Evolutionary conservation across 37 sponge, comb jelly and placozoan genomes (phyloP).

Genomic region (Theonella swinhoei): DNA sequence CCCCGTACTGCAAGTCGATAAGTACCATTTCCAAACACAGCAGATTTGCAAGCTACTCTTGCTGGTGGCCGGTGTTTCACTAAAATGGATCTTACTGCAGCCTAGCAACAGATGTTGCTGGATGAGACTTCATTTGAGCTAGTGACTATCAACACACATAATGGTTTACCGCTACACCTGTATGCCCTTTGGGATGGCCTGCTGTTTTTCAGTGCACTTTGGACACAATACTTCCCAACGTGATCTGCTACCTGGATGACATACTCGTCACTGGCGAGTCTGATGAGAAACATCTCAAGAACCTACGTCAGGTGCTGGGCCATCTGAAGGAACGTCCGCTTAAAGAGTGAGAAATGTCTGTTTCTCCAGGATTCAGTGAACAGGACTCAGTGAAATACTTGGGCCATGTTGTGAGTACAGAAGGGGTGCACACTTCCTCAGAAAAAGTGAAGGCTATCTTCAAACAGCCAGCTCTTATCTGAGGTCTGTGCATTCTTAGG

Average conservation of each 20-base stretch:
- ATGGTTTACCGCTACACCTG: neutral
- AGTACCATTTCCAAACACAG: conserved; percentile 33
- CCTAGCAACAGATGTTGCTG: neutral
- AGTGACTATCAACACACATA: neutral
- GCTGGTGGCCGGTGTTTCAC: conserved; percentile 14
- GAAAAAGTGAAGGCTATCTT: neutral
- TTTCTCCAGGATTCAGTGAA: neutral
- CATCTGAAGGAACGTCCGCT: neutral
- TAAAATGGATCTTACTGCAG: neutral
- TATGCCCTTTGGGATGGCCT: neutral
- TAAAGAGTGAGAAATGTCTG: neutral
- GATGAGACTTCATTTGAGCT: neutral
- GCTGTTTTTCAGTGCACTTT: neutral
- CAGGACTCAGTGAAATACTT: conserved; percentile 38
- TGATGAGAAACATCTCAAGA: neutral
- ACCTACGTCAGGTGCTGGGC: neutral
- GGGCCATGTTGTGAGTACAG: conserved; percentile 9
- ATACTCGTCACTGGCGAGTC: neutral
- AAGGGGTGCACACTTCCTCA: neutral
- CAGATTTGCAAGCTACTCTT: conserved; percentile 5
- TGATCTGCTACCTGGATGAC: neutral
- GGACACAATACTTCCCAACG: neutral
- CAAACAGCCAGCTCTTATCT: no score
- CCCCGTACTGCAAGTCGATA: conserved; percentile 11
- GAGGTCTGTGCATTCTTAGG: neutral